These are phyloP conservation scores for Aleiodes alternator DNA, from an alignment of 2,888 invertebrate species.

Conservation along the genomic window DNA sequence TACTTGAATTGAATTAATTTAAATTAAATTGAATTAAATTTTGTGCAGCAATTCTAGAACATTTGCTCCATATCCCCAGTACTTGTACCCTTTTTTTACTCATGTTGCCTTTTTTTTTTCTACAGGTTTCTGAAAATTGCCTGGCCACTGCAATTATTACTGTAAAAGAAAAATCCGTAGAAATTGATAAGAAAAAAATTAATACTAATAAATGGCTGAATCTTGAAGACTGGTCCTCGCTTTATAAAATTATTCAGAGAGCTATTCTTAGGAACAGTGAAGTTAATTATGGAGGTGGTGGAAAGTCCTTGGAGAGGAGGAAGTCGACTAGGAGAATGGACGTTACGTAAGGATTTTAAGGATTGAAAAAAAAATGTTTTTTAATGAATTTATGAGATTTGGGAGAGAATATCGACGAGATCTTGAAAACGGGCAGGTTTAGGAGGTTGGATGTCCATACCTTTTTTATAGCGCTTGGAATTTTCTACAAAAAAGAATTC, in stretches of 20 bases:
- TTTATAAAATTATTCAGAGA: slow-evolving; percentile 63
- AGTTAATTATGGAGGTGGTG: slow-evolving; percentile 36
- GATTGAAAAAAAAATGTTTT: background rate
- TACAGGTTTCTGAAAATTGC: slow-evolving; percentile 62
- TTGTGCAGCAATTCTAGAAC: background rate
- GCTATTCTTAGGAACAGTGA: slow-evolving; percentile 61
- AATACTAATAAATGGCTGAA: slow-evolving; percentile 67
- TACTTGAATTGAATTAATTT: slow-evolving; percentile 6
- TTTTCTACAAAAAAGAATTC: no score
- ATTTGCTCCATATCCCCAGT: background rate
- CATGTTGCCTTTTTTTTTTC: slow-evolving; percentile 8
- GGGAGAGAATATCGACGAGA: background rate
- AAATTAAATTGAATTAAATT: background rate
- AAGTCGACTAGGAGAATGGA: slow-evolving; percentile 64
- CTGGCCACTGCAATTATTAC: slow-evolving; percentile 66
- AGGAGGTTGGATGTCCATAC: no score
- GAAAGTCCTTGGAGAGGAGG: slow-evolving; percentile 50
- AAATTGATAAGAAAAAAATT: slow-evolving; percentile 61
- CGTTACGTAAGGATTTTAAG: slow-evolving; percentile 60
- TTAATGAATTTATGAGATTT: background rate
- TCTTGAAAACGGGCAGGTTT: background rate
- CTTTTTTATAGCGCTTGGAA: no score
- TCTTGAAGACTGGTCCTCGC: slow-evolving; percentile 64
- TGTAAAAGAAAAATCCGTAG: slow-evolving; percentile 64
- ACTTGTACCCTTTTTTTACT: no score